Percentiles rank a stretch among this genome's conserved stretches.
Conservation (phyloP, 2,113 vertebrate genomes). For the Archocentrus centrarchus region DNA sequence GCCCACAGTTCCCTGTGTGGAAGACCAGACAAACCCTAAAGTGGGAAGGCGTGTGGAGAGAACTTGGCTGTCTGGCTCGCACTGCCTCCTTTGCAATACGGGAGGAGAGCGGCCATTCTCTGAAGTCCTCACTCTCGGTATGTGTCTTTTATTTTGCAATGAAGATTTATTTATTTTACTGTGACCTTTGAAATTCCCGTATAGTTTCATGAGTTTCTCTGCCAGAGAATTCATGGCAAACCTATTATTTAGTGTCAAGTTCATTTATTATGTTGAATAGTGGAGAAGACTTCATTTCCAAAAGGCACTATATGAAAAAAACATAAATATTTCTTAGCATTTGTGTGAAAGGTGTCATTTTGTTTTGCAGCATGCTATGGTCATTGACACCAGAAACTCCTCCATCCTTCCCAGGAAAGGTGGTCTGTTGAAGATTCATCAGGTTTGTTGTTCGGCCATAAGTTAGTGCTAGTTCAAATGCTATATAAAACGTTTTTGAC, state of each 20-base stretch:
- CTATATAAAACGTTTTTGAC: neutral
- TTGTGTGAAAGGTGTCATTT: neutral
- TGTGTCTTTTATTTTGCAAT: conserved; percentile 4
- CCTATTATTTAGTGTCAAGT: neutral
- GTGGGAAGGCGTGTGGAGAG: conserved; percentile 97
- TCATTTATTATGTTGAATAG: neutral
- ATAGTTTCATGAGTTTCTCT: neutral
- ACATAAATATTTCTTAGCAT: neutral
- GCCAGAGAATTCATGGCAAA: neutral
- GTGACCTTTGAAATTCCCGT: neutral
- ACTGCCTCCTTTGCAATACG: conserved; percentile 93
- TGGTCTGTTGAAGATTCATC: conserved; percentile 93
- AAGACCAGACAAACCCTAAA: conserved; percentile 92
- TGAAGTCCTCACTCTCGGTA: conserved; percentile 96
- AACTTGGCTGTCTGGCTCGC: conserved; percentile 92
- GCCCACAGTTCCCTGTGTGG: conserved; percentile 90
- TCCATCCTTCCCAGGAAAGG: conserved; percentile 91
- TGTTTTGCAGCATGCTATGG: conserved; percentile 89
- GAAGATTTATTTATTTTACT: neutral
- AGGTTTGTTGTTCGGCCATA: conserved; percentile 79
- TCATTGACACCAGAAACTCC: conserved; percentile 94
- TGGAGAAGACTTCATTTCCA: neutral
- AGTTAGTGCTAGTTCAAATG: neutral
- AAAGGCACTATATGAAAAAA: neutral
- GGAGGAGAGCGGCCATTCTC: conserved; percentile 94